Conservation (phyloP, 2,797 vertebrate genomes). For the Gymnothorax reevesii region DNA sequence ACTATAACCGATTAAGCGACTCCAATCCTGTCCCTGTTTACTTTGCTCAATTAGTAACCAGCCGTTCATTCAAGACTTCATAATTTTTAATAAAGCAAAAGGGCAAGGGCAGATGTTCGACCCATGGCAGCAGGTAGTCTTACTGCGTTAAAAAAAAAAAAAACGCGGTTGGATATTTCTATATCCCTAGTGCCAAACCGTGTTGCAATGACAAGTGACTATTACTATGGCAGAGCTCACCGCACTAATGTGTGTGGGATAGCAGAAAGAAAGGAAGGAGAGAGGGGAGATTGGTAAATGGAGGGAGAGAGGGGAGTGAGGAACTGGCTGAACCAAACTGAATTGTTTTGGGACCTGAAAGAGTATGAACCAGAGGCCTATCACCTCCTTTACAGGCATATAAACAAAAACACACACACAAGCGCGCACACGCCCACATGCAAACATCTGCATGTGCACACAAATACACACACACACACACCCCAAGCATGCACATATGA, state of each 20-base stretch:
- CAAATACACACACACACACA: constrained; percentile 17
- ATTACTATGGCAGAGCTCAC: neutral
- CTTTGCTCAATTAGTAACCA: too few species aligned
- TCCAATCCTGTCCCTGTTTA: too few species aligned
- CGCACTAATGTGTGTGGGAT: too few species aligned
- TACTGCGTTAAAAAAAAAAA: too few species aligned
- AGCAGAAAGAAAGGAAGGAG: too few species aligned
- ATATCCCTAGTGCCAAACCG: too few species aligned
- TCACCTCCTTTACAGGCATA: neutral
- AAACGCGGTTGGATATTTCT: too few species aligned
- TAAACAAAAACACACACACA: neutral
- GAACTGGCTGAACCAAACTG: neutral
- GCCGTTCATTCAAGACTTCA: too few species aligned
- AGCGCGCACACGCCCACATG: neutral
- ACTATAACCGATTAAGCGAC: too few species aligned
- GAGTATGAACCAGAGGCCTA: neutral
- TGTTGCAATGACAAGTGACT: neutral
- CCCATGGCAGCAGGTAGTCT: too few species aligned
- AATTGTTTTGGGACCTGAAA: neutral
- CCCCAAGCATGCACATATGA: neutral
- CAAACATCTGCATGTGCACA: neutral
- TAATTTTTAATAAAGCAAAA: too few species aligned
- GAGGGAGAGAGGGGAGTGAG: neutral
- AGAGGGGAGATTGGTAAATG: neutral
- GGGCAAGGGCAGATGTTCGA: too few species aligned